These are phyloP conservation scores for Dasyprocta punctata DNA, from an alignment of 2,113 vertebrate species.

Conservation along the genomic window DNA sequence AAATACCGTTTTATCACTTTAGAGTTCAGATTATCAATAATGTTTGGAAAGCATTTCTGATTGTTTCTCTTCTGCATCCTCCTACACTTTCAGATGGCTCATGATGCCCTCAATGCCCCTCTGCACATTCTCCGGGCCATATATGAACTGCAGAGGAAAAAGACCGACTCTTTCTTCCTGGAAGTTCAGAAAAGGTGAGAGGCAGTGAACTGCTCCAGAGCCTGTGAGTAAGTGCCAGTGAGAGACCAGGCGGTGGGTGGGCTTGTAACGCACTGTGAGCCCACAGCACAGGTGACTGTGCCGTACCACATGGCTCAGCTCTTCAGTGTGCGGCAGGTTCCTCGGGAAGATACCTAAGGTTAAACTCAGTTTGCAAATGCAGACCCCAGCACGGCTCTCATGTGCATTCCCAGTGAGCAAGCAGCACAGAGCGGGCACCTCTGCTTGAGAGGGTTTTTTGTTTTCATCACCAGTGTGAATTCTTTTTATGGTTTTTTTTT, in stretches of 20 bases:
- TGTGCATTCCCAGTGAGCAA: background rate
- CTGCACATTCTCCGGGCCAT: slow-evolving; percentile 96
- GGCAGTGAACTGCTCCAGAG: background rate
- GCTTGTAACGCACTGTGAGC: slow-evolving; percentile 17
- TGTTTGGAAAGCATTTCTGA: background rate
- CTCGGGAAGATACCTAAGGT: background rate
- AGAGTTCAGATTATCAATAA: background rate
- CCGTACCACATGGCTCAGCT: background rate
- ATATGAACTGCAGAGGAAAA: slow-evolving; percentile 97
- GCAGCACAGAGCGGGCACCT: background rate
- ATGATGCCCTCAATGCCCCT: slow-evolving; percentile 96
- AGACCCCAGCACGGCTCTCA: background rate
- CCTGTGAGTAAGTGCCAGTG: background rate
- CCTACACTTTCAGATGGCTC: slow-evolving; percentile 91
- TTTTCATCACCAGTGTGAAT: background rate
- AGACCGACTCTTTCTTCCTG: slow-evolving; percentile 95
- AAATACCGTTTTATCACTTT: background rate
- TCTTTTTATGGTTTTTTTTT: background rate
- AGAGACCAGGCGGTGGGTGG: background rate
- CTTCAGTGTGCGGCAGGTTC: background rate
- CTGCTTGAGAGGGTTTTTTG: background rate
- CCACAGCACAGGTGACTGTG: background rate
- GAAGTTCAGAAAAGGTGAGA: slow-evolving; percentile 96
- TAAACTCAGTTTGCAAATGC: background rate
- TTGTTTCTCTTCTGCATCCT: background rate